Evolutionary conservation across 2,113 vertebrate genomes (phyloP).

Genomic region (Neomonachus schauinslandi): DNA sequence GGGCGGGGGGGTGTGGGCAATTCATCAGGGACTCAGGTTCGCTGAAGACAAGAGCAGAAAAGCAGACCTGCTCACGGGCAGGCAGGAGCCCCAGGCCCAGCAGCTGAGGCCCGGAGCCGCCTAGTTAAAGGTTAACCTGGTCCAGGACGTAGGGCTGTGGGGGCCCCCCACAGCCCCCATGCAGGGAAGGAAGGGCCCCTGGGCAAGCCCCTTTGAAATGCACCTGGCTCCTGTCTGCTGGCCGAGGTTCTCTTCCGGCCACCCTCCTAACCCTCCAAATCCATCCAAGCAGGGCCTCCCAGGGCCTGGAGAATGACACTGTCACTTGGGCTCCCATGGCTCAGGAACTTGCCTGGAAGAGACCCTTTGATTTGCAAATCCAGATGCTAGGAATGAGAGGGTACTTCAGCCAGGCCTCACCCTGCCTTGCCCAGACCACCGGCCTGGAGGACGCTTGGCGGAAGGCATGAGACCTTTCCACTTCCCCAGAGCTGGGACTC

Average conservation of each 20-base stretch:
- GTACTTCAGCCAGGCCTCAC: not conserved
- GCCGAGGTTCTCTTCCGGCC: not conserved
- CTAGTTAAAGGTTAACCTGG: constrained; percentile 86
- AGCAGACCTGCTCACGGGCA: constrained; percentile 55
- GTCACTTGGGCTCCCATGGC: not conserved
- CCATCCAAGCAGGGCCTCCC: constrained; percentile 21
- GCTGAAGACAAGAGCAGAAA: constrained; percentile 88
- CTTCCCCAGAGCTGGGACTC: not conserved
- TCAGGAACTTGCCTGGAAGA: not conserved
- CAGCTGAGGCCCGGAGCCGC: not conserved
- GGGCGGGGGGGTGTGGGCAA: constrained; percentile 88
- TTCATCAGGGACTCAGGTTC: constrained; percentile 91
- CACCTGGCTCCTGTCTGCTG: constrained; percentile 67
- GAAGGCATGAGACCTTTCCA: not conserved
- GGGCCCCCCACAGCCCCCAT: constrained; percentile 55
- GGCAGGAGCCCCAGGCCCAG: constrained; percentile 48
- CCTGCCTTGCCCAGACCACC: not conserved
- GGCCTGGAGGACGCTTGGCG: not conserved
- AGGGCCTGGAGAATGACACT: not conserved
- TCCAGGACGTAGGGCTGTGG: constrained; percentile 75
- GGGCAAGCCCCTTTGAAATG: constrained; percentile 54
- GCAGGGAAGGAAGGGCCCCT: constrained; percentile 60
- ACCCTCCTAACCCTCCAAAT: not conserved
- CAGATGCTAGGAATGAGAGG: not conserved
- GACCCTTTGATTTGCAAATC: constrained; percentile 75